Base-by-base conservation (phyloP, 2,888 invertebrate species). In the Cyrtodaria siliqua region DNA sequence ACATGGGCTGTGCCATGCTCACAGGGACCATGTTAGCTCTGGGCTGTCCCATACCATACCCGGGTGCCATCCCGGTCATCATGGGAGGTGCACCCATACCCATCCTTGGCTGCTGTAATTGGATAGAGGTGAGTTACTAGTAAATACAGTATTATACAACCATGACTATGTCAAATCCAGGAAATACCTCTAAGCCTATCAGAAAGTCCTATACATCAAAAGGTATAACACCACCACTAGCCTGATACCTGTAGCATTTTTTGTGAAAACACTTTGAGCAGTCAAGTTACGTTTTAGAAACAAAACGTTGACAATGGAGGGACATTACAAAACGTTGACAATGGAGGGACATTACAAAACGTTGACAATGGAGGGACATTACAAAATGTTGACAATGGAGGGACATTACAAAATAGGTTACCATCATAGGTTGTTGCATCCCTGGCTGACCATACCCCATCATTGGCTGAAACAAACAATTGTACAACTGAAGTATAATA, bases 341-440 rank as follows among this genome's bases (percentile, higher is more conserved):
- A n/a, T n/a, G n/a, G n/a, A n/a, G n/a, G n/a, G n/a, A n/a, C n/a
- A n/a, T n/a, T n/a, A n/a, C n/a, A n/a, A 50, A 23, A 23, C 4
- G 23, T 6, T 4, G 24, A 20, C 2, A 50, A 50, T 50, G 50
- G 14, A 16, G 14, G 24, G 14, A 24, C 4, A 20, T 6, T 20
- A n/a, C n/a, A n/a, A 26, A 29, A 29, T 9, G 27, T 4, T 9
- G 29, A 16, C 2, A 55, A 55, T 55, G 33, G 6, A 23, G 9
- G 20, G 9, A 29, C 2, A n/a, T 12, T 16, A n/a, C 26, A 9
- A 8, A 14, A 42, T 20, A n/a, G 57, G 67, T 53, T 74, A 89
- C 87, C 87, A 87, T 87, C 87, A 89, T 86, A 6, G 86, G 84
- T 47, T 83, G 84, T 42, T 70, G 68, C 83, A 83, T 83, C 16